Evolutionary conservation across 2,888 invertebrate species (phyloP).

Genomic region (Sthenelais limicola): DNA sequence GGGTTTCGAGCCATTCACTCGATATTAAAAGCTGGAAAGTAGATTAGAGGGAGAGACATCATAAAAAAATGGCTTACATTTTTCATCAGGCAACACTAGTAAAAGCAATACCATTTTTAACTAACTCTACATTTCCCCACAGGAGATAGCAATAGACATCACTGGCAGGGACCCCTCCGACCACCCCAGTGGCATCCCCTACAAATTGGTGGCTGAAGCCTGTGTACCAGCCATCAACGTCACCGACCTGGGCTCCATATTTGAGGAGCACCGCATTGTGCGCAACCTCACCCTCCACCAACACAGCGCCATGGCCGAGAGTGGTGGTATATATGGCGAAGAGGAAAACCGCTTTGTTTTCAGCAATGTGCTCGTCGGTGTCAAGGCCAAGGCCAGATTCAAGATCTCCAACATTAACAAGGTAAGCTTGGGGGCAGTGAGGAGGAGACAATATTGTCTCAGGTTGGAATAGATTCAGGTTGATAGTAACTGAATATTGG

Average conservation of each 20-base stretch:
- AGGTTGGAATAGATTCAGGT: too few species aligned
- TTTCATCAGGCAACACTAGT: too few species aligned
- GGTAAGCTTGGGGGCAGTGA: too few species aligned
- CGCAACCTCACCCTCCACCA: conserved; percentile 69
- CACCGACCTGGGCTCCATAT: conserved; percentile 69
- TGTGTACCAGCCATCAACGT: conserved; percentile 70
- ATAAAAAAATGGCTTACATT: too few species aligned
- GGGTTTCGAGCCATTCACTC: too few species aligned
- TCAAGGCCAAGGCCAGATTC: conserved; percentile 70
- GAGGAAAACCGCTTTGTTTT: conserved; percentile 72
- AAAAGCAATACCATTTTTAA: too few species aligned
- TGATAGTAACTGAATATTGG: too few species aligned
- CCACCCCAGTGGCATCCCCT: conserved; percentile 67
- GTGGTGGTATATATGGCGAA: conserved; percentile 71
- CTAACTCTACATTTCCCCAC: too few species aligned
- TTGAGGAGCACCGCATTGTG: conserved; percentile 72
- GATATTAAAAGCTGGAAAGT: too few species aligned
- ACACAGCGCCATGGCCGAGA: conserved; percentile 59
- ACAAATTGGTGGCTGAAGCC: conserved; percentile 70
- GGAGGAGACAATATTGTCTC: too few species aligned
- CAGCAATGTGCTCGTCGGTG: conserved; percentile 71
- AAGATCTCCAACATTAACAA: conserved; percentile 71
- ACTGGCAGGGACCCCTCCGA: conserved; percentile 69
- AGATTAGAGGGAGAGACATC: too few species aligned
- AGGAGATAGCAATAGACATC: conserved; percentile 71